Evolutionary conservation across 2,113 vertebrate genomes (phyloP), one percentile per base, ranked within the genome.

Genomic region (Stictonetta naevosa): DNA sequence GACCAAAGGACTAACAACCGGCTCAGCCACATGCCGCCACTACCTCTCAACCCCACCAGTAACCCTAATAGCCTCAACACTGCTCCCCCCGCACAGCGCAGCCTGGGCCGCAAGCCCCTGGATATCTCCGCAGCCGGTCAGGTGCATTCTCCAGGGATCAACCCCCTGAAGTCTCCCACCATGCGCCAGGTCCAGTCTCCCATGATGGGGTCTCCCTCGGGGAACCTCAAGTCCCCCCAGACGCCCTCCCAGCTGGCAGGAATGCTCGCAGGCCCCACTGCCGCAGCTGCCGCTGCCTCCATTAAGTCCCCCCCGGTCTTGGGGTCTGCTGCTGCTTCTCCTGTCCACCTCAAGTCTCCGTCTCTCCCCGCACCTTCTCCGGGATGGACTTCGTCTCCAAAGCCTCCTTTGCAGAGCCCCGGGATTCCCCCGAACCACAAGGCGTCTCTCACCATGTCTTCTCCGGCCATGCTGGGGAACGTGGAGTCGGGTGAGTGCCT

Each of bases 311-410:
- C 99, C 6, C 99, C 99, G 25, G 98, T 99, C 97, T 98, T 99
- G 99, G 99, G 99, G 91, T 99, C 99, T 95, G 99, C 99, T 97
- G 99, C 99, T 96, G 99, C 99, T 94, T 99, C 99, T 82, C 99
- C 99, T 90, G 99, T 99, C 97, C 99, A 99, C 98, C 99, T 99
- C 98, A 99, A 99, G 98, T 99, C 99, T 94, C 99, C 99, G 2
- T 99, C 99, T 84, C 99, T 99, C 96, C 99, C 99, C 5, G 99
- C 99, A 95, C 99, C 99, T 66, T 99, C 99, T 64, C 99, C 99
- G 4, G 99, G 99, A 93, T 99, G 99, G 99, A 99, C 99, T 79
- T 99, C 99, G 40, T 99, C 99, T 97, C 99, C 99, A 88, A 99
- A 99, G 96, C 99, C 99, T 94, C 99, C 99, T 94, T 98, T 99